Conservation (phyloP, 2,113 vertebrate genomes). For the Hemiscyllium ocellatum region DNA sequence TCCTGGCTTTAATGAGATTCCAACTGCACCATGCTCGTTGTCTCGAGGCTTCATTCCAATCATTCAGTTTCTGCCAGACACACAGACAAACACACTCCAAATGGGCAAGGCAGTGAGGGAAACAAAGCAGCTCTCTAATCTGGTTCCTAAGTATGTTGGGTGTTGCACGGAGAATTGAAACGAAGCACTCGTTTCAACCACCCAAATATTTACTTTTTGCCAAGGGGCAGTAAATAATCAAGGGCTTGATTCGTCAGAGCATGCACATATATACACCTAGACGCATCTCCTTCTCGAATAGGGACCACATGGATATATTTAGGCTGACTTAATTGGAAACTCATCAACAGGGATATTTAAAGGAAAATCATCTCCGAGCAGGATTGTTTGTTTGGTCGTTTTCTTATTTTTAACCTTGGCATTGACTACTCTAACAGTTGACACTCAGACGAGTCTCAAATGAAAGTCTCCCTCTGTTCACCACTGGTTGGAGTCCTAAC, state of each 20-base stretch:
- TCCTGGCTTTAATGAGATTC: background rate
- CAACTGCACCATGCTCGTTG: background rate
- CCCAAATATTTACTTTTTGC: background rate
- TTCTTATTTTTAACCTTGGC: too few relatives aligned
- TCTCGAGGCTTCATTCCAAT: background rate
- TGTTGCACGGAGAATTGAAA: background rate
- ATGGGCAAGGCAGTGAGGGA: background rate
- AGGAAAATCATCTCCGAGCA: background rate
- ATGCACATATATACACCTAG: too few relatives aligned
- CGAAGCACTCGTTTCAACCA: background rate
- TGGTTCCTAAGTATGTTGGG: background rate
- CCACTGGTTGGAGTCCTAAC: background rate
- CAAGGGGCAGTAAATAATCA: background rate
- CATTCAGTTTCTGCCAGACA: background rate
- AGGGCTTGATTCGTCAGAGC: background rate
- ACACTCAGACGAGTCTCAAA: background rate
- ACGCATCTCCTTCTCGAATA: background rate
- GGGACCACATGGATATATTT: background rate
- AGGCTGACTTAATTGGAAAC: background rate
- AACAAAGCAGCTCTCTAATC: background rate
- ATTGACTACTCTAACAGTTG: background rate
- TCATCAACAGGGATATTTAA: background rate
- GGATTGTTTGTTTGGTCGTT: background rate
- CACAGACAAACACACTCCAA: background rate
- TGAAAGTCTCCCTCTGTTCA: background rate